Base-by-base conservation (phyloP, 1,140 invertebrate species). In the Trialeurodes vaporariorum region DNA sequence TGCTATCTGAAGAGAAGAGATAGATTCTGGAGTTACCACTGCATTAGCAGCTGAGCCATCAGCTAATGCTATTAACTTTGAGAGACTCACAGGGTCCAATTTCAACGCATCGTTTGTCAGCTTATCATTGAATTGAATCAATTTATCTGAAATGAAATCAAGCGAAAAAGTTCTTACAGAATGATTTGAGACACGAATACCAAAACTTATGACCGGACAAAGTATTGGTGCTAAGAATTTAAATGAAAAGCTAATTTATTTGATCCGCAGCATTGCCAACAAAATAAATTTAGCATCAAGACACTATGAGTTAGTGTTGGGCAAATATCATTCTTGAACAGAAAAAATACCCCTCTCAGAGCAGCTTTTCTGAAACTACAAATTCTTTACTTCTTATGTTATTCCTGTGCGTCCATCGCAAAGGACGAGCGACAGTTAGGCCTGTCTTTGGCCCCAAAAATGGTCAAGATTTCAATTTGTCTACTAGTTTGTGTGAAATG, bases 51-150 rank as follows among this genome's bases (percentile, higher is more conserved):
- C 65, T 58, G 65, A 66, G 24, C 64, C 60, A 67, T 81, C 77
- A 17, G 83, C 81, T 59, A 89, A 72, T 70, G 85, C 83, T n/a
- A 85, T 81, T 26, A 90, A 76, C 59, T 78, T 78, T 62, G 86
- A 79, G 59, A 91, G 69, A 40, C 83, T 77, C 27, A 83, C 81
- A 0, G 85, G 80, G 34, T 49, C 34, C 34, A 49, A 49, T 17
- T 49, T 49, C 34, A 49, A 17, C 17, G 34, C 5, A 1, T 73
- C 75, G 64, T 82, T 80, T 1, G 75, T 78, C 1, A 82, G 76
- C 75, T 87, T 86, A 27, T 76, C 75, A 76, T 93, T 93, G 71
- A 93, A 90, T 75, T 92, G 90, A 71, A 83, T 73, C 27, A 84
- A 68, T 76, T 85, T 85, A 67, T 79, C 83, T 91, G 68, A 11